Evolutionary conservation across 2,797 vertebrate genomes (phyloP).

Genomic region (Arrhamphus sclerolepis): DNA sequence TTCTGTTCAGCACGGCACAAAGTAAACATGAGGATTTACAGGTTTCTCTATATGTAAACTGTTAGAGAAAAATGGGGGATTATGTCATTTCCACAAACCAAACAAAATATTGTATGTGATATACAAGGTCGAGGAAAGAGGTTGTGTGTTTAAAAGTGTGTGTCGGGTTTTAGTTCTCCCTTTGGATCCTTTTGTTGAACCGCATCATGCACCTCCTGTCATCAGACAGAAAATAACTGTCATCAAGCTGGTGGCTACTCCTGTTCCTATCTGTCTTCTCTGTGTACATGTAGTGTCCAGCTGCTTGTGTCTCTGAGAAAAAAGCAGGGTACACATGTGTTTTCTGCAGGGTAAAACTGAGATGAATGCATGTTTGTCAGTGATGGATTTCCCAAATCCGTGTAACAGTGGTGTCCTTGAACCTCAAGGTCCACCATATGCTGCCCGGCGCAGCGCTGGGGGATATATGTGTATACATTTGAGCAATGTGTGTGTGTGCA

Average conservation of each 20-base stretch:
- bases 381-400: conserved; percentile 79
- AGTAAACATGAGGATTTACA: conserved; percentile 35
- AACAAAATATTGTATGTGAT: conserved; percentile 10
- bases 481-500: conserved; percentile 13
- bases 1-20: conserved; percentile 10
- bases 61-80: conserved; percentile 19
- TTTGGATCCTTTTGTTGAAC: conserved; percentile 15
- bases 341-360: conserved; percentile 49
- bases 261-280: conserved; percentile 27
- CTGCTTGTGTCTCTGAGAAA: conserved; percentile 9
- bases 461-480: conserved; percentile 32
- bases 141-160: conserved; percentile 22
- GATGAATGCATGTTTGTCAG: conserved; percentile 73
- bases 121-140: conserved; percentile 37
- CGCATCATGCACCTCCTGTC: conserved; percentile 28
- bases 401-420: conserved; percentile 79
- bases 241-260: conserved; percentile 28
- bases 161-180: conserved; percentile 23
- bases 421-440: conserved; percentile 76
- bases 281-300: conserved; percentile 14
- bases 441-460: conserved; percentile 64
- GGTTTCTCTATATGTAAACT: conserved; percentile 29
- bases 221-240: conserved; percentile 33
- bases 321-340: conserved; percentile 18
- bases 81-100: background rate